Conservation (phyloP, 2,888 invertebrate species). For the Epistrophella euchroma region DNA sequence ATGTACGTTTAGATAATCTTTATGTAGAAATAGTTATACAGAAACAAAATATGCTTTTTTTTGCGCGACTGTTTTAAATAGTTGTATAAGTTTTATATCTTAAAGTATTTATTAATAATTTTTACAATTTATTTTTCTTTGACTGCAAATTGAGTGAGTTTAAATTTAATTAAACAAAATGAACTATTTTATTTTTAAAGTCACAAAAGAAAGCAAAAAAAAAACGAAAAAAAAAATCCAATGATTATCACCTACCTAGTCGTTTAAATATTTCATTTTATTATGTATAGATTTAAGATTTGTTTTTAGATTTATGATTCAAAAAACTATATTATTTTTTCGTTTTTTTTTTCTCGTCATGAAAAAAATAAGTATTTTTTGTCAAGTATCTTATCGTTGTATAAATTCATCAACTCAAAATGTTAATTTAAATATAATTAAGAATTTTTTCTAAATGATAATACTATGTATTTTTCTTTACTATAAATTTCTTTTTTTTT, state of each 20-base stretch:
- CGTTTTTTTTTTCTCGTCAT: background rate
- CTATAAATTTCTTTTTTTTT: background rate
- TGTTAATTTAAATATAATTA: slow-evolving; percentile 3
- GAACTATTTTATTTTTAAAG: slow-evolving; percentile 28
- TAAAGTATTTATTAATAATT: slow-evolving; percentile 48
- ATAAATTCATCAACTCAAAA: slow-evolving; percentile 13
- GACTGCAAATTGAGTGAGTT: slow-evolving; percentile 61
- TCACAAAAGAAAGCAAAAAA: slow-evolving; percentile 3
- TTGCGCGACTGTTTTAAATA: slow-evolving; percentile 56
- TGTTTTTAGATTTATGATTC: slow-evolving; percentile 6
- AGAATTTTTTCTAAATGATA: slow-evolving; percentile 26
- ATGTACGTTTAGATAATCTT: slow-evolving; percentile 21
- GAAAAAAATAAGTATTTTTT: background rate
- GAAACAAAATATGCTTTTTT: slow-evolving; percentile 34
- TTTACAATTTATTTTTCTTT: slow-evolving; percentile 36
- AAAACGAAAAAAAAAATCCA: slow-evolving; percentile 12
- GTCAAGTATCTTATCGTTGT: slow-evolving; percentile 11
- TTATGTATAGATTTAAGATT: slow-evolving; percentile 4
- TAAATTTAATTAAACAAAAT: slow-evolving; percentile 22
- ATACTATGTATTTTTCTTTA: slow-evolving; percentile 36
- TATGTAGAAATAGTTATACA: slow-evolving; percentile 14
- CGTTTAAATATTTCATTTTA: slow-evolving; percentile 43
- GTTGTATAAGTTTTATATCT: slow-evolving; percentile 14
- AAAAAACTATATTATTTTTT: slow-evolving; percentile 28
- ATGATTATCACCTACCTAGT: slow-evolving; percentile 66